Percentiles rank a stretch among this genome's conserved stretches.
Evolutionary conservation across 2,888 invertebrate species (phyloP).

Genomic region (Hyles lineata): DNA sequence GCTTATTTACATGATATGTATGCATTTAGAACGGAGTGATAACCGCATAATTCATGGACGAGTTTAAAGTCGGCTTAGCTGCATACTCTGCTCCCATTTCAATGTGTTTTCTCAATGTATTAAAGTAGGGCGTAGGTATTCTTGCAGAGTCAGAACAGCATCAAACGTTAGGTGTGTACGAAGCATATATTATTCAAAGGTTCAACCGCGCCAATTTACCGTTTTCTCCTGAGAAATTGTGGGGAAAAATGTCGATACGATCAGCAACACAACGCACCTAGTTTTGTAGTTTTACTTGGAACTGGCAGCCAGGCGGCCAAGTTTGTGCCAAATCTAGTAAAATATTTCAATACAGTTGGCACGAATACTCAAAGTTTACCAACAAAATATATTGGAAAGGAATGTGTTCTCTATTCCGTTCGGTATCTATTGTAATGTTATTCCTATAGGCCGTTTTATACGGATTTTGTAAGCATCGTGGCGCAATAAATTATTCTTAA

Average conservation of each 20-base stretch:
- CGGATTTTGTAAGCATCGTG: constrained; percentile 22
- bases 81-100: constrained; percentile 1
- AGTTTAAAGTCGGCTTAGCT: constrained; percentile 1
- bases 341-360: constrained; percentile 20
- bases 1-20: constrained; percentile 16
- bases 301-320: constrained; percentile 20
- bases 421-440: constrained; percentile 26
- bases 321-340: constrained; percentile 26
- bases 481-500: constrained; percentile 20
- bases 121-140: constrained; percentile 10
- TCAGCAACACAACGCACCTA: constrained; percentile 9
- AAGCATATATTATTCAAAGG: constrained; percentile 21
- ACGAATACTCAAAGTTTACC: constrained; percentile 16
- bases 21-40: constrained; percentile 21
- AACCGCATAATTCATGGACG: constrained; percentile 23
- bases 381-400: constrained; percentile 25
- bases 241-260: constrained; percentile 15
- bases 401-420: constrained; percentile 17
- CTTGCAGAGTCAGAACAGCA: not conserved
- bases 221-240: constrained; percentile 26
- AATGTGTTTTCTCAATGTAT: not conserved
- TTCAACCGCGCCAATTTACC: constrained; percentile 17
- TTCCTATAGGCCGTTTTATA: constrained; percentile 19
- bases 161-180: constrained; percentile 1
- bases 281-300: constrained; percentile 9